Evolutionary conservation across 2,888 invertebrate genomes (phyloP), one percentile per base, ranked within the genome.

Genomic region (Euproctis similis): DNA sequence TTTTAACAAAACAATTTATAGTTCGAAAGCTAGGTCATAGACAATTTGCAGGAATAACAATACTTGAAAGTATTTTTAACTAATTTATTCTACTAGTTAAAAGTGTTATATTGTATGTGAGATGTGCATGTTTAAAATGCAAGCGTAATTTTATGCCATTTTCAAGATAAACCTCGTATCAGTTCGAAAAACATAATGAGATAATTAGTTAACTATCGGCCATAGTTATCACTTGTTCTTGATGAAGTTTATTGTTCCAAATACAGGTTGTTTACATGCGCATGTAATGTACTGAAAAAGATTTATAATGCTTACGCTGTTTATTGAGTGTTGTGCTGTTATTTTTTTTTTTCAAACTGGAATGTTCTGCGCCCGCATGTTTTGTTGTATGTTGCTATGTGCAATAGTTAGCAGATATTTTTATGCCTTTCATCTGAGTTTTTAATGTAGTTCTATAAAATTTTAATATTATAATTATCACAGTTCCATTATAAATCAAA

Each of bases 171-270:
- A 57, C 49, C 50, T n/a, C 46, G 43, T 63, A 63, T 62, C 56
- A 52, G 46, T 50, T 63, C 53, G 55, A 65, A 69, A n/a, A 67
- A 66, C 62, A 64, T 65, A 71, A 70, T 69, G 57, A 68, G 67
- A 76, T 73, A 73, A 74, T 67, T 65, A 59, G 57, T 69, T 63
- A 69, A 61, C 63, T 64, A 75, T 72, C 63, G 55, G 58, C 56
- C 60, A 63, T 49, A 61, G 59, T 63, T 63, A 72, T 71, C 63
- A 60, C 45, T 46, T 53, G 80, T 69, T 73, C 76, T 75, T 77
- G 73, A 70, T 77, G 70, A 56, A 70, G 81, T 77, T 77, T 78
- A 71, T 76, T 73, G 80, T 58, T 59, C 81, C 46, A 70, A 59
- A 72, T 81, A 61, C 60, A 71, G 77, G 75, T 80, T 77, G 67